Evolutionary conservation across 2,797 vertebrate genomes (phyloP).

Genomic region (Mus minutoides): DNA sequence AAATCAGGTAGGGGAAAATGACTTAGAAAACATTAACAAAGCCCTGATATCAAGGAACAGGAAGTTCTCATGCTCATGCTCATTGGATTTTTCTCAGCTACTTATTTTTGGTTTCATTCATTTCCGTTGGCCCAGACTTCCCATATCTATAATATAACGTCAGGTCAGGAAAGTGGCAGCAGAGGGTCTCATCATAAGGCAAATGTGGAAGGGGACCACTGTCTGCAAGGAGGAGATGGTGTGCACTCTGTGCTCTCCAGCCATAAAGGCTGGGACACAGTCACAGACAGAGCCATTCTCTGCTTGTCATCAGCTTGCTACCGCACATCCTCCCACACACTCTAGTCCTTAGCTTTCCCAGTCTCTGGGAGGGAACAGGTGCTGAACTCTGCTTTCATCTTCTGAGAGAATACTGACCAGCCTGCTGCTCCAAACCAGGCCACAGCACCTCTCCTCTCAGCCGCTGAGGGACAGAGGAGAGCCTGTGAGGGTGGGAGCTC

Average conservation of each 20-base stretch:
- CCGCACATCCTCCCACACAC: accelerated
- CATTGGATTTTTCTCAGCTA: constrained; percentile 50
- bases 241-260: constrained; percentile 25
- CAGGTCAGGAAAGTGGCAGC: constrained; percentile 69
- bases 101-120: constrained; percentile 81
- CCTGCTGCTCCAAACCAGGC: background rate
- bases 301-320: accelerated
- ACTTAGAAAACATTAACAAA: constrained; percentile 84
- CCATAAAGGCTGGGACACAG: background rate
- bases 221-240: background rate
- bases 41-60: constrained; percentile 78
- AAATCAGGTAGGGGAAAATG: constrained; percentile 81
- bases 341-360: background rate
- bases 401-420: background rate
- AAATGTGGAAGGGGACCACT: constrained; percentile 67
- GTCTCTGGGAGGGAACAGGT: background rate
- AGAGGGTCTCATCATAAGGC: constrained; percentile 76
- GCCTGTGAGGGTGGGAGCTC: accelerated
- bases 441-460: accelerated
- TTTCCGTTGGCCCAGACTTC: constrained; percentile 68
- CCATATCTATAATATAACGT: constrained; percentile 10
- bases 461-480: background rate
- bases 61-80: constrained; percentile 59
- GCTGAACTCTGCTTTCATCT: background rate
- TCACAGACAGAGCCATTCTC: background rate